Evolutionary conservation across 2,797 vertebrate genomes (phyloP).

Genomic region (Cossypha dichroa): DNA sequence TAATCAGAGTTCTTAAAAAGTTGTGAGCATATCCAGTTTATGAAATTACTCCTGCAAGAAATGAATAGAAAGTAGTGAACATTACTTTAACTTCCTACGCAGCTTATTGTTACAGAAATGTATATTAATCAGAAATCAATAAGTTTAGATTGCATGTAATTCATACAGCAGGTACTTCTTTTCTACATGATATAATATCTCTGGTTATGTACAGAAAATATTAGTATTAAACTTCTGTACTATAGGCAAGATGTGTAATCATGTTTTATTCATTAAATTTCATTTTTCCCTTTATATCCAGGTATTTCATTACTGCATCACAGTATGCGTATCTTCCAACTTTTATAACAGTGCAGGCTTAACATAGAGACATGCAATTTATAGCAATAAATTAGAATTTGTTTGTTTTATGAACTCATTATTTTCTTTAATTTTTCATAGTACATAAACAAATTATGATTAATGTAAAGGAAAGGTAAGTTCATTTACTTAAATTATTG

Average conservation of each 20-base stretch:
- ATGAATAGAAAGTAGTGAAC: background rate
- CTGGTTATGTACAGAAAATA: background rate
- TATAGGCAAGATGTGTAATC: background rate
- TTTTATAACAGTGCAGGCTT: background rate
- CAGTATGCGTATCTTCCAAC: background rate
- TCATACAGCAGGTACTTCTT: background rate
- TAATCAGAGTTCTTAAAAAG: background rate
- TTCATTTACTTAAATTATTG: background rate
- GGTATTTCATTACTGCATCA: background rate
- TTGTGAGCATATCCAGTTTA: background rate
- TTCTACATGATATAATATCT: background rate
- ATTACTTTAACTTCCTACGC: background rate
- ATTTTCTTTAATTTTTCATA: background rate
- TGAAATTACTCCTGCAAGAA: background rate
- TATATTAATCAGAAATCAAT: background rate
- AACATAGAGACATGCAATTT: background rate
- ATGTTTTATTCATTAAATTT: background rate
- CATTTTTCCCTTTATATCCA: background rate
- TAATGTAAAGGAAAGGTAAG: background rate
- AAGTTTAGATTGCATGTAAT: background rate
- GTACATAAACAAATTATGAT: background rate
- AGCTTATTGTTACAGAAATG: background rate
- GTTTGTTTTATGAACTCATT: background rate
- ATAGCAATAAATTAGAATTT: background rate
- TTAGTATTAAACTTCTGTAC: background rate